Evolutionary conservation across 2,113 vertebrate species (phyloP).

Genomic region (Ancistrus triradiatus): DNA sequence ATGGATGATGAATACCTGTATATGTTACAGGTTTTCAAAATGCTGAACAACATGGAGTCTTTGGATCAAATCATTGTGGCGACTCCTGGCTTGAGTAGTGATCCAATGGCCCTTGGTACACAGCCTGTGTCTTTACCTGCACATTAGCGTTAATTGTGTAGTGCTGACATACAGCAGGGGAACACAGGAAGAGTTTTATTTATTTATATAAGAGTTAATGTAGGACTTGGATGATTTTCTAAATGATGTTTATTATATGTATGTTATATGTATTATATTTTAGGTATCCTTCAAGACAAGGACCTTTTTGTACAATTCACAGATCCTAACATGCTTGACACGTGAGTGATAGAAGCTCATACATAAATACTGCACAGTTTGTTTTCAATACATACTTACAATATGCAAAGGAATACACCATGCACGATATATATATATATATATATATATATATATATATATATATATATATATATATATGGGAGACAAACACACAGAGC

Average conservation of each 20-base stretch:
- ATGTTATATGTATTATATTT: constrained; percentile 6
- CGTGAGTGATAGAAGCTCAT: constrained; percentile 63
- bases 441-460: too few relatives aligned
- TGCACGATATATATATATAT: too few relatives aligned
- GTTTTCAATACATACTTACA: neutral
- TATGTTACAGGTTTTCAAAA: constrained; percentile 77
- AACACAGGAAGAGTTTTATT: too few relatives aligned
- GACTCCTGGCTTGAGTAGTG: constrained; percentile 78
- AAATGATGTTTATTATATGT: too few relatives aligned
- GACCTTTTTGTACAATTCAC: constrained; percentile 86
- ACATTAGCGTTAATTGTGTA: neutral
- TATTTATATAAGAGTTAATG: too few relatives aligned
- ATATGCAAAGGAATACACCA: neutral
- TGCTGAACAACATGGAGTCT: constrained; percentile 81
- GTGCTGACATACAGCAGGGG: too few relatives aligned
- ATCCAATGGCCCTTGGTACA: constrained; percentile 79
- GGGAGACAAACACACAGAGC: too few relatives aligned
- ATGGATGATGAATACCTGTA: neutral
- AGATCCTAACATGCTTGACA: constrained; percentile 83
- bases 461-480: too few relatives aligned
- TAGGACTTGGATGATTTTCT: too few relatives aligned
- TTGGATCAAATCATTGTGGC: constrained; percentile 85
- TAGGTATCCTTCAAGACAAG: constrained; percentile 84
- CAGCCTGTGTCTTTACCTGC: neutral
- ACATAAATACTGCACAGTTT: neutral